Evolutionary conservation across 2,797 vertebrate genomes (phyloP).

Genomic region (Oophaga sylvatica): DNA sequence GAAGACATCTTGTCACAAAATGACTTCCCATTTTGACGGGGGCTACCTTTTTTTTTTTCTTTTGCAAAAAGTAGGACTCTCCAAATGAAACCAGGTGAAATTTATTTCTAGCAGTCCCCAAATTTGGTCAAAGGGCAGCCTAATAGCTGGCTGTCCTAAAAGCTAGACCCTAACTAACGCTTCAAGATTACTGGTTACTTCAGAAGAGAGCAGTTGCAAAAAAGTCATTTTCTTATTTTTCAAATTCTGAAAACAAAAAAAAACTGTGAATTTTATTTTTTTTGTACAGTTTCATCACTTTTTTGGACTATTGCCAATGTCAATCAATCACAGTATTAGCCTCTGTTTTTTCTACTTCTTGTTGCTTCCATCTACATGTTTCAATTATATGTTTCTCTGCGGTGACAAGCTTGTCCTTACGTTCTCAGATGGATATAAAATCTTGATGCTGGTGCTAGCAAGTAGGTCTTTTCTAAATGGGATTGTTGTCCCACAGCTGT

Average conservation of each 20-base stretch:
- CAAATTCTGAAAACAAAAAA: constrained; percentile 78
- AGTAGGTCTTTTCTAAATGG: constrained; percentile 81
- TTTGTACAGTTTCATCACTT: constrained; percentile 79
- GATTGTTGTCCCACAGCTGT: constrained; percentile 85
- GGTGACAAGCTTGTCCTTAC: constrained; percentile 84
- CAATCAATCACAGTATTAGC: constrained; percentile 98
- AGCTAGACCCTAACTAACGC: constrained; percentile 66
- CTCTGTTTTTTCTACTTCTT: constrained; percentile 84
- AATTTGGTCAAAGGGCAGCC: constrained; percentile 67
- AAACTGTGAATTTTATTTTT: constrained; percentile 88
- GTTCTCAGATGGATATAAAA: constrained; percentile 83
- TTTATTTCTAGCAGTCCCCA: constrained; percentile 76
- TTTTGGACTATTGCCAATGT: constrained; percentile 87
- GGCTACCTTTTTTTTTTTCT: constrained; percentile 74
- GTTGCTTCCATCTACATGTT: constrained; percentile 81
- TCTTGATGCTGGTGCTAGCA: constrained; percentile 86
- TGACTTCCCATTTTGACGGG: constrained; percentile 75
- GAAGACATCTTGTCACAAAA: constrained; percentile 74
- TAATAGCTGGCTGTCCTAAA: constrained; percentile 41
- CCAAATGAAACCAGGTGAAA: constrained; percentile 86
- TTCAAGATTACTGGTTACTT: constrained; percentile 73
- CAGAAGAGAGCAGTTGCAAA: constrained; percentile 78
- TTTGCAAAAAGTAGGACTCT: constrained; percentile 82
- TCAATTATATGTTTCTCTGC: constrained; percentile 79
- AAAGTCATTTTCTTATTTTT: constrained; percentile 78